Evolutionary conservation across 2,888 invertebrate genomes (phyloP), one percentile per base, ranked within the genome.

Genomic region (Meliscaeva auricollis): DNA sequence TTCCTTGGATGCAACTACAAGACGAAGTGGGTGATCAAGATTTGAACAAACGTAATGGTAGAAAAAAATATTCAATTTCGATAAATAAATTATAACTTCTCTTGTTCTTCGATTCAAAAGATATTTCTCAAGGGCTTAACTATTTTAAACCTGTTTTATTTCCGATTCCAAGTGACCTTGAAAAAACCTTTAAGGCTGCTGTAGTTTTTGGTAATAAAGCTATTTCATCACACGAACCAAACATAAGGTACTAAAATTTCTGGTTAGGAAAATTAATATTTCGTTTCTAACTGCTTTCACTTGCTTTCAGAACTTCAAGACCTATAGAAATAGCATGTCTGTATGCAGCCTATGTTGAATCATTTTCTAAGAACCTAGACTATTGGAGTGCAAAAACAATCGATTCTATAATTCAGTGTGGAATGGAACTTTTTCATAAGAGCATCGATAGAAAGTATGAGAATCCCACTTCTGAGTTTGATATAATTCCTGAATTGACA

Each of bases 331-430:
- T 92, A 1, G 92, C 91, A 3, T 88, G 89, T 15, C 78, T 92
- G 3, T 90, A 89, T 56, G 30, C 89, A 4, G 92, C 91, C 2
- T 92, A 89, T 68, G 89, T 90, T 6, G 90, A 91, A 58, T 89
- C 90, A 8, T 92, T 90, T 54, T 87, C 88, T 1, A 83, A 89
- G 62, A 91, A 90, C 78, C 89, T 90, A 0, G 90, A 90, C 70
- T 90, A 90, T 83, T 92, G 92, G 92, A 90, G 87, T 0, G 88
- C 88, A 0, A 87, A 85, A 13, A 89, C 89, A 6, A 88, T 92
- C 85, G 90, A 91, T 50, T 78, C 87, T 0, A 90, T 92, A 9
- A 70, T 91, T 0, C 81, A 88, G 9, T 87, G 88, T 1, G 91
- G 89, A 4, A 80, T 88, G 3, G 89, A 88, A 13, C 77, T 91